phyloP scores from a whole-genome alignment of 2,797 vertebrate genomes.

The Tapera naevia region DNA sequence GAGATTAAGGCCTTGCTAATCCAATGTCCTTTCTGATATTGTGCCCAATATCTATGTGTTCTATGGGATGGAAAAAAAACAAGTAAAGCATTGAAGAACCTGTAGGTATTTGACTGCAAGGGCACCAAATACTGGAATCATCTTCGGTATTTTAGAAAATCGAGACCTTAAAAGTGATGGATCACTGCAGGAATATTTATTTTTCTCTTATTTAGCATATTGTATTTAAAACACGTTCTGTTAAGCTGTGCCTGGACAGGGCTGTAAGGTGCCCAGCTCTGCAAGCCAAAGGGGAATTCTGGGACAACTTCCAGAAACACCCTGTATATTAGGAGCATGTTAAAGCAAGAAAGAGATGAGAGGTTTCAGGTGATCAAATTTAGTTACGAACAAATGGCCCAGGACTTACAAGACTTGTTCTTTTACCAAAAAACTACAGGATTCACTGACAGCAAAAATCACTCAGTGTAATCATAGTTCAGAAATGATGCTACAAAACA shows the following conservation, averaged over 20 bases:
- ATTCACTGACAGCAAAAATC: neutral
- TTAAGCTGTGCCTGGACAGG: neutral
- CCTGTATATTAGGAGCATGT: neutral
- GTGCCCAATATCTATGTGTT: neutral
- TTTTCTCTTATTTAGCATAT: neutral
- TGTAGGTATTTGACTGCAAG: neutral
- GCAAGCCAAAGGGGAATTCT: neutral
- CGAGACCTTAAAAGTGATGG: neutral
- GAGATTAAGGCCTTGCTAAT: neutral
- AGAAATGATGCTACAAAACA: neutral
- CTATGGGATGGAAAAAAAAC: neutral
- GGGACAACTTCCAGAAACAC: neutral
- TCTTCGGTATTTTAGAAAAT: neutral
- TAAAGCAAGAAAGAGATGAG: neutral
- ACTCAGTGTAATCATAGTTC: neutral
- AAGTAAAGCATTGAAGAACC: neutral
- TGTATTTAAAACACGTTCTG: neutral
- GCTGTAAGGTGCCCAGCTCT: neutral
- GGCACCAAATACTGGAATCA: neutral
- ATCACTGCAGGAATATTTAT: neutral
- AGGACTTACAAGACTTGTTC: neutral
- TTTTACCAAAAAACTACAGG: neutral
- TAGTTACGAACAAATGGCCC: neutral
- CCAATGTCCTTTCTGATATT: neutral
- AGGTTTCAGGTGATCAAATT: neutral